Evolutionary conservation across 2,888 invertebrate genomes (phyloP).

Genomic region (Aspidiotus destructor): DNA sequence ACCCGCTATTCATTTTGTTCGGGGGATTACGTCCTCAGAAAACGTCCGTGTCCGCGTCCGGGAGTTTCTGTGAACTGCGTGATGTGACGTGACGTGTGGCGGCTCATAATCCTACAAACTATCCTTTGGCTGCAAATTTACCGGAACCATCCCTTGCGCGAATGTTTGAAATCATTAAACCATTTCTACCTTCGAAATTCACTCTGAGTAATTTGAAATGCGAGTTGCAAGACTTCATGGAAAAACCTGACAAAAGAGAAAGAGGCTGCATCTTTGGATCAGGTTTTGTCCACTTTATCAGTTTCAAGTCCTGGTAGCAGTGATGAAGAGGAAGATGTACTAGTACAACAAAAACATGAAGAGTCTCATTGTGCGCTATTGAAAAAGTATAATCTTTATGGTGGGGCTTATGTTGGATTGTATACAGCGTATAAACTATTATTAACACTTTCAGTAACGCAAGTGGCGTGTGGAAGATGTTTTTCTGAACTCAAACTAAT

Average conservation of each 20-base stretch:
- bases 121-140: constrained; percentile 9
- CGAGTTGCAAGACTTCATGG: constrained; percentile 8
- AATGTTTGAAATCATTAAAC: constrained; percentile 2
- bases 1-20: too few relatives aligned
- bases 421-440: constrained; percentile 3
- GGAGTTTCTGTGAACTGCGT: too few relatives aligned
- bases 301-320: background rate
- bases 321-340: too few relatives aligned
- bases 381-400: constrained; percentile 8
- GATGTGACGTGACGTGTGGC: too few relatives aligned
- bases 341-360: background rate
- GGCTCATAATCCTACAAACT: background rate
- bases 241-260: constrained; percentile 3
- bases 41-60: too few relatives aligned
- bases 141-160: constrained; percentile 1
- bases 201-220: background rate
- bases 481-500: constrained; percentile 1
- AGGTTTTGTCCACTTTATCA: constrained; percentile 5
- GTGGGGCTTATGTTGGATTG: background rate
- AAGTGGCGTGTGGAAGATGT: constrained; percentile 10
- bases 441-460: constrained; percentile 10
- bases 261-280: background rate
- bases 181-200: constrained; percentile 2
- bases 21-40: too few relatives aligned
- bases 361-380: background rate